phyloP scores from a whole-genome alignment of 1,140 invertebrate genomes.

The Capitella teleta region DNA sequence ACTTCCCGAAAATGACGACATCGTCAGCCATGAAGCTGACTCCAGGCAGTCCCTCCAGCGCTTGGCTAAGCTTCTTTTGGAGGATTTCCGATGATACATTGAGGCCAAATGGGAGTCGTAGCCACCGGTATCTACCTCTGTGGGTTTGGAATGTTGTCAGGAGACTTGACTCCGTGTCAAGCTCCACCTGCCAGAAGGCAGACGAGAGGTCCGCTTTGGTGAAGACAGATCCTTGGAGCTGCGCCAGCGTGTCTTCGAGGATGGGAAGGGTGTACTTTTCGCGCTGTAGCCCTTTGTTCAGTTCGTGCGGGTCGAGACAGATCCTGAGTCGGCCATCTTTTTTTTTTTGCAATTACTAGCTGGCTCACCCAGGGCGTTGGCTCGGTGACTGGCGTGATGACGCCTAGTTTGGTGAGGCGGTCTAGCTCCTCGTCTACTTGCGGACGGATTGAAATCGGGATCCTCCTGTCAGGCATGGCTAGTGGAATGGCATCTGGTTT shows the following conservation, averaged over 20 bases:
- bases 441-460: slow-evolving; percentile 11
- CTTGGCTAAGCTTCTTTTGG: slow-evolving; percentile 16
- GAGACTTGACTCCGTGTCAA: slow-evolving; percentile 18
- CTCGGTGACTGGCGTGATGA: slow-evolving; percentile 16
- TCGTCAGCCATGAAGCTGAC: slow-evolving; percentile 38
- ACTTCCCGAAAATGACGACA: slow-evolving; percentile 21
- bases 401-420: slow-evolving; percentile 7
- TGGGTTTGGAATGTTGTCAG: slow-evolving; percentile 19
- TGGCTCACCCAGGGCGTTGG: slow-evolving; percentile 17
- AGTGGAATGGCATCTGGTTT: slow-evolving; percentile 7
- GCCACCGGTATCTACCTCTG: slow-evolving; percentile 15
- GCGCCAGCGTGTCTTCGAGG: slow-evolving; percentile 18
- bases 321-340: slow-evolving; percentile 14
- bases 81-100: slow-evolving; percentile 24
- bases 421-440: slow-evolving; percentile 13
- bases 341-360: slow-evolving; percentile 15
- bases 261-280: slow-evolving; percentile 16
- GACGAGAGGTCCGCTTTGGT: slow-evolving; percentile 15
- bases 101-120: slow-evolving; percentile 14
- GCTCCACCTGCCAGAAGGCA: slow-evolving; percentile 17
- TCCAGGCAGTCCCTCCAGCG: slow-evolving; percentile 28
- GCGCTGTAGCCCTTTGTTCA: slow-evolving; percentile 16
- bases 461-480: slow-evolving; percentile 5
- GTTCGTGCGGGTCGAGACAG: slow-evolving; percentile 18
- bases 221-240: slow-evolving; percentile 19